Base-by-base conservation (phyloP, 2,888 invertebrate genomes). In the Lochmaea capreae region DNA sequence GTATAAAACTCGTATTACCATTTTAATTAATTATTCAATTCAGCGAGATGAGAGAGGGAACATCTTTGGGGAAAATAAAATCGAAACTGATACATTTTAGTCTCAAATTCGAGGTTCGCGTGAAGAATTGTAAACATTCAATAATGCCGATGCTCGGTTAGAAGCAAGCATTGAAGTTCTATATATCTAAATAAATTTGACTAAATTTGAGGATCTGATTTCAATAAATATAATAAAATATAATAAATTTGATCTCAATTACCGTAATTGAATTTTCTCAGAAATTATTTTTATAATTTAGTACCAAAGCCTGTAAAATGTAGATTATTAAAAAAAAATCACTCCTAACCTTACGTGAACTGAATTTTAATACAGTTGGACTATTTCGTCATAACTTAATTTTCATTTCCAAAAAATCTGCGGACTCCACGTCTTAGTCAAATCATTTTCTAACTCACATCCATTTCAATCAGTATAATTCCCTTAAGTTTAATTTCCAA, bases 301-400 rank as follows among this genome's bases (percentile, higher is more conserved):
- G 33, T 33, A 0, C 5, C 33, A 5, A 33, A 6, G 5, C 33
- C 33, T 33, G 33, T 5, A 33, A 33, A 33, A 33, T 33, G 33
- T 33, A 33, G 33, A 33, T 33, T 33, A 0, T 33, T 33, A 1
- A 6, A 33, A 33, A 33, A 33, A 33, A 33, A 33, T 33, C 5
- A 0, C 33, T 33, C 4, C 46, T n/a, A 49, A n/a, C 5, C 49
- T n/a, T 49, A n/a, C n/a, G 49, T 14, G 3, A 49, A 49, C 49
- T 18, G 22, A 58, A 58, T 58, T 58, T 58, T 22, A 58, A 58
- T 26, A 18, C 16, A 14, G 26, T 18, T 58, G 22, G 12, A 26
- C 58, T 26, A 58, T 58, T 26, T 58, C n/a, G 18, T 26, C 22
- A 10, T 22, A 58, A 58, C 26, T 58, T 18, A 58, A 58, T 58